A percentile compares a stretch with the other conserved stretches of the same genome.
These are phyloP conservation scores for Larimichthys polyactis DNA, from an alignment of 2,113 vertebrate genomes.

Conservation along the genomic window DNA sequence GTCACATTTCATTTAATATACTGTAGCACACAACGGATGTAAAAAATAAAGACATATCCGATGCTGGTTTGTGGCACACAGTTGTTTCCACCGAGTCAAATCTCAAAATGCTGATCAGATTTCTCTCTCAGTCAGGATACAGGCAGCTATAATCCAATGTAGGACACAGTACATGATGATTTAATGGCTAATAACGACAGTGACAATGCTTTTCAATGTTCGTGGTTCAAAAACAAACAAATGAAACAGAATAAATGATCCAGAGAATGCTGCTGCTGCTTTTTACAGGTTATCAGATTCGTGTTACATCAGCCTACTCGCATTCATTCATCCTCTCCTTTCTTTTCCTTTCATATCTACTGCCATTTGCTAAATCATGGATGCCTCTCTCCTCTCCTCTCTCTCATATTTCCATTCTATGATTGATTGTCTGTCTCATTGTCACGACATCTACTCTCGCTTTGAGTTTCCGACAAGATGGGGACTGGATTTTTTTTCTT, in stretches of 20 bases:
- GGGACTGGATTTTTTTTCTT: not conserved
- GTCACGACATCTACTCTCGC: slow-evolving; percentile 37
- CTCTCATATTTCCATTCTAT: slow-evolving; percentile 37
- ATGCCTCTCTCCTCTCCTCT: slow-evolving; percentile 2
- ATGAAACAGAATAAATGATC: not conserved
- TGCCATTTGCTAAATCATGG: slow-evolving; percentile 27
- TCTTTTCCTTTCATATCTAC: slow-evolving; percentile 7
- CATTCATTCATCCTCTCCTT: slow-evolving; percentile 10
- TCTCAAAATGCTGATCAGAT: not conserved
- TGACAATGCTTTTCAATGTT: too few species aligned
- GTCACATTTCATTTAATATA: too few species aligned
- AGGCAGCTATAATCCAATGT: too few species aligned
- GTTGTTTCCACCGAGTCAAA: too few species aligned
- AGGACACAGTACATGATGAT: too few species aligned
- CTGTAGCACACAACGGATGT: too few species aligned
- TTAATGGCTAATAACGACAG: too few species aligned
- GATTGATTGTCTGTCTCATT: slow-evolving; percentile 59
- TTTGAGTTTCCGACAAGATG: slow-evolving; percentile 23
- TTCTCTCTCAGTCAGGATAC: too few species aligned
- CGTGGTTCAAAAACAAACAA: not conserved
- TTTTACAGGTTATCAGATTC: not conserved
- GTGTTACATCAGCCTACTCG: not conserved
- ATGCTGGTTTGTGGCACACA: not conserved
- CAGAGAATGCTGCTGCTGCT: not conserved
- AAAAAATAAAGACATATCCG: too few species aligned